These are phyloP conservation scores for Melipona beecheii DNA, from an alignment of 2,888 invertebrate genomes.

Conservation along the genomic window DNA sequence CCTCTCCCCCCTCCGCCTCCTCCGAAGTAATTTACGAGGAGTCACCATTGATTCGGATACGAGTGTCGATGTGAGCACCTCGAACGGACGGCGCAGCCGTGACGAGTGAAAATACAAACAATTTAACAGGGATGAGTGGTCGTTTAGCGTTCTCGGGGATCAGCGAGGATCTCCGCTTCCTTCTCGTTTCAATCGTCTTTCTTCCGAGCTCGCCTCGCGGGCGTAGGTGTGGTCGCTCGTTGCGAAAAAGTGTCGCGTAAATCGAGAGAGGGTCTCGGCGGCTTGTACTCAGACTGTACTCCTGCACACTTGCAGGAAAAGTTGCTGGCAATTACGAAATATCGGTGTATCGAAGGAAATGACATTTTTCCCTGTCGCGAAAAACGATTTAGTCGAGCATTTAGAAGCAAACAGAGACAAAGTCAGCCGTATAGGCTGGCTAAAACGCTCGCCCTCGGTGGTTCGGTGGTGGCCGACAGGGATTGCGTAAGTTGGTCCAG, in stretches of 20 bases:
- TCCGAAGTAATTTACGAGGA: conserved; percentile 71
- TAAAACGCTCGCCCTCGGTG: conserved; percentile 36
- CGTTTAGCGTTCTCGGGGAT: conserved; percentile 77
- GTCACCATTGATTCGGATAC: conserved; percentile 75
- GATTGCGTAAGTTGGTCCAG: conserved; percentile 76
- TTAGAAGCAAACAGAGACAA: conserved; percentile 1
- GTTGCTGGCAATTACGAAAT: background rate
- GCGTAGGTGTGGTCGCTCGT: background rate
- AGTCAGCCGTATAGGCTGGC: conserved; percentile 33
- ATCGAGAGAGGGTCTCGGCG: background rate
- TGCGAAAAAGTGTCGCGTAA: conserved; percentile 9
- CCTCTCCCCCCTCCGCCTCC: background rate
- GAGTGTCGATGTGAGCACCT: conserved; percentile 79
- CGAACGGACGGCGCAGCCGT: conserved; percentile 76
- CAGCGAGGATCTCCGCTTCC: conserved; percentile 54
- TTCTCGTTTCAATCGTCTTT: conserved; percentile 23
- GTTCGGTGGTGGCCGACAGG: conserved; percentile 54
- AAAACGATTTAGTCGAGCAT: background rate
- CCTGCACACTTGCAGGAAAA: background rate
- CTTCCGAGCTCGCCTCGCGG: conserved; percentile 29
- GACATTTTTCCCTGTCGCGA: too few species aligned
- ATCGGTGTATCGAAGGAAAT: background rate
- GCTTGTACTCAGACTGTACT: background rate
- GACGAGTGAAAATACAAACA: conserved; percentile 83
- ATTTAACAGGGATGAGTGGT: conserved; percentile 82